Evolutionary conservation across 2,797 vertebrate genomes (phyloP).

Genomic region (Antrozous pallidus): DNA sequence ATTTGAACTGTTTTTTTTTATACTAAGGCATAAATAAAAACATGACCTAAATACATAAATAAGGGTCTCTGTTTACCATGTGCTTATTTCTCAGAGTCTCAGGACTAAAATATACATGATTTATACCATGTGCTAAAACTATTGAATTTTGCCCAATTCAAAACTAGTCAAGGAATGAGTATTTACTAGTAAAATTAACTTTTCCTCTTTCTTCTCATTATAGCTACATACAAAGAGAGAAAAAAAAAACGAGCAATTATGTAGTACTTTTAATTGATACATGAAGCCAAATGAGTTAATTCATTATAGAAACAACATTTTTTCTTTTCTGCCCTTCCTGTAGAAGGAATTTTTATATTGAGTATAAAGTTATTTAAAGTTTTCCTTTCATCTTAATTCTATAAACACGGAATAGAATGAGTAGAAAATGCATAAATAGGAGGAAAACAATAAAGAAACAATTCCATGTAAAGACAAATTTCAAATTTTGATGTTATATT

Average conservation of each 20-base stretch:
- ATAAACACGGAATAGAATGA: neutral
- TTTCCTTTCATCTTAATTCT: neutral
- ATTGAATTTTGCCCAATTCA: slow-evolving; percentile 37
- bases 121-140: slow-evolving; percentile 63
- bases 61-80: slow-evolving; percentile 63
- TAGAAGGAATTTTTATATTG: neutral
- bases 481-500: neutral
- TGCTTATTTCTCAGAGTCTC: slow-evolving; percentile 46
- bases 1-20: slow-evolving; percentile 47
- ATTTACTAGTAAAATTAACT: slow-evolving; percentile 39
- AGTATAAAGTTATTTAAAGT: neutral
- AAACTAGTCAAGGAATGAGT: slow-evolving; percentile 45
- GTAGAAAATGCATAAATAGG: neutral
- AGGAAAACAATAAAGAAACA: neutral
- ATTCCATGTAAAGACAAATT: neutral
- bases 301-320: neutral
- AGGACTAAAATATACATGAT: slow-evolving; percentile 62
- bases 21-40: slow-evolving; percentile 68
- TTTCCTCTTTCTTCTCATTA: neutral
- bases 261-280: slow-evolving; percentile 4
- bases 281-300: slow-evolving; percentile 13
- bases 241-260: slow-evolving; percentile 12
- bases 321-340: neutral
- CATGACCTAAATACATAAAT: slow-evolving; percentile 65
- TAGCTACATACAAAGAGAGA: slow-evolving; percentile 38